phyloP scores from a whole-genome alignment of 2,888 invertebrate genomes.

The Schrankia costaestrigalis region DNA sequence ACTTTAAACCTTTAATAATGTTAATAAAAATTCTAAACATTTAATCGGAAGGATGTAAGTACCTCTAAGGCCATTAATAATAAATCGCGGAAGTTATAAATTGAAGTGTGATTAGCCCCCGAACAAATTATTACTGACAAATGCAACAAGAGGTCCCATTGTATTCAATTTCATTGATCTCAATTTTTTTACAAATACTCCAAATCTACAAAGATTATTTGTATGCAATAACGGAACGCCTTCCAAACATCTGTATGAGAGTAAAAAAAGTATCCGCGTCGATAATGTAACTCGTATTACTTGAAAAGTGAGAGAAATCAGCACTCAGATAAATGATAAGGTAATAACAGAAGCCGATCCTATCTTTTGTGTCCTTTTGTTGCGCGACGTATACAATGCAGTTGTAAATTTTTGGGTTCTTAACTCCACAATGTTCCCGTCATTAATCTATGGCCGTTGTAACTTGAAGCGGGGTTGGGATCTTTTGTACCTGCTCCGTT shows the following conservation, averaged over 20 bases:
- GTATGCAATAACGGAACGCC: slow-evolving; percentile 70
- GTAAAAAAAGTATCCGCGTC: slow-evolving; percentile 48
- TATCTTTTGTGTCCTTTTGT: slow-evolving; percentile 74
- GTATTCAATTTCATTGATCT: slow-evolving; percentile 23
- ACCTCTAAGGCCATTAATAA: slow-evolving; percentile 19
- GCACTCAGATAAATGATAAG: slow-evolving; percentile 70
- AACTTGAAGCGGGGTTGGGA: slow-evolving; percentile 71
- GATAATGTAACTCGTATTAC: slow-evolving; percentile 71
- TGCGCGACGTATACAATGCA: slow-evolving; percentile 63
- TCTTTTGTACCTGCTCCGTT: slow-evolving; percentile 73
- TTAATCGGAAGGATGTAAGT: slow-evolving; percentile 33
- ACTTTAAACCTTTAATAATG: slow-evolving; percentile 7
- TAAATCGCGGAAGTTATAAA: slow-evolving; percentile 33
- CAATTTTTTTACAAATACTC: slow-evolving; percentile 37
- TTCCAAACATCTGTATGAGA: slow-evolving; percentile 65
- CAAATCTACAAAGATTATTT: slow-evolving; percentile 47
- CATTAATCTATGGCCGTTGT: slow-evolving; percentile 77
- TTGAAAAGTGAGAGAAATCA: slow-evolving; percentile 73
- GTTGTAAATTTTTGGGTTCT: slow-evolving; percentile 80
- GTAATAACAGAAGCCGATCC: slow-evolving; percentile 77
- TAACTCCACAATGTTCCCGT: slow-evolving; percentile 76
- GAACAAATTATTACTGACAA: slow-evolving; percentile 31
- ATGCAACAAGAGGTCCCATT: slow-evolving; percentile 14
- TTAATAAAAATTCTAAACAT: slow-evolving; percentile 26
- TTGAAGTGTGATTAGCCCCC: slow-evolving; percentile 35